Evolutionary conservation across 2,888 invertebrate genomes (phyloP).

Genomic region (Brachynemurus nebulosus): DNA sequence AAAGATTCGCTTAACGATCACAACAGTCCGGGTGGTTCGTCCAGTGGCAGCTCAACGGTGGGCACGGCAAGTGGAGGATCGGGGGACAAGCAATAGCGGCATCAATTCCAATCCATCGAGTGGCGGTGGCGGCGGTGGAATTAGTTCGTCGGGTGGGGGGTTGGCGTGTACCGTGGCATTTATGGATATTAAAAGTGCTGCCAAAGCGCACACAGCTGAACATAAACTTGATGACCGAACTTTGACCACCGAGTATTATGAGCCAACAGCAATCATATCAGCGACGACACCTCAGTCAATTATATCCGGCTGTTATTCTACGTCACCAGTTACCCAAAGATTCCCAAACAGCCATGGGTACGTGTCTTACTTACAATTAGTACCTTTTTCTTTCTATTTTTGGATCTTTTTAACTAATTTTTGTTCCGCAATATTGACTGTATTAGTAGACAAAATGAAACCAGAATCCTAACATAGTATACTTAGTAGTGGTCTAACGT

Average conservation of each 20-base stretch:
- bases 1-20: conserved; percentile 27
- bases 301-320: conserved; percentile 29
- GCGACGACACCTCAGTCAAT: conserved; percentile 37
- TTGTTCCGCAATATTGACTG: too few relatives aligned
- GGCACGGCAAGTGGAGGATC: conserved; percentile 77
- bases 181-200: conserved; percentile 93
- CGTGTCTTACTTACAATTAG: conserved; percentile 20
- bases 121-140: conserved; percentile 31
- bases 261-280: conserved; percentile 63
- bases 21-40: conserved; percentile 87
- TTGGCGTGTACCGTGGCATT: conserved; percentile 84
- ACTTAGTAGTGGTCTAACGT: too few relatives aligned
- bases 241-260: conserved; percentile 84
- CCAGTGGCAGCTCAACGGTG: conserved; percentile 70
- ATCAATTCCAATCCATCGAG: conserved; percentile 28
- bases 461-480: too few relatives aligned
- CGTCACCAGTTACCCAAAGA: conserved; percentile 36
- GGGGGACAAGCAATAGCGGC: conserved; percentile 36
- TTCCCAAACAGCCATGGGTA: conserved; percentile 41
- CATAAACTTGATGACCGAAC: conserved; percentile 78
- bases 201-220: conserved; percentile 83
- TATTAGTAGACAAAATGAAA: too few relatives aligned
- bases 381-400: background rate
- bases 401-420: background rate
- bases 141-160: conserved; percentile 43